Evolutionary conservation across 2,797 vertebrate genomes (phyloP).

Genomic region (Callimico goeldii): DNA sequence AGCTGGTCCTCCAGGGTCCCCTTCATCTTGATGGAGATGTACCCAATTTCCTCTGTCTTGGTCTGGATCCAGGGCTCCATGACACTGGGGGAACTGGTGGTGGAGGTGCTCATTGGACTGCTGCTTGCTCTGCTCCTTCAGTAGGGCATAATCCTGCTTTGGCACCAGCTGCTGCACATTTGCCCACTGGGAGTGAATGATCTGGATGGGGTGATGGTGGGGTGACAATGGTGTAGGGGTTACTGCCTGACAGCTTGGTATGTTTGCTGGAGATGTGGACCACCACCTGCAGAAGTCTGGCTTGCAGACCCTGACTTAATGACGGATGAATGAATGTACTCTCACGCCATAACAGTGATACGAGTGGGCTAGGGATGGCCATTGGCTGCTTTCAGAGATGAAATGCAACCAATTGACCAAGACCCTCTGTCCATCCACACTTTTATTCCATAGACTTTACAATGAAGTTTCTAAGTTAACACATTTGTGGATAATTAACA

Average conservation of each 20-base stretch:
- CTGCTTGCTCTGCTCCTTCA: conserved; percentile 91
- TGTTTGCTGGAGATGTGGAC: conserved; percentile 71
- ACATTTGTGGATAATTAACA: too few relatives aligned
- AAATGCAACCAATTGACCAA: too few relatives aligned
- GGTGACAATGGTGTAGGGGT: conserved; percentile 94
- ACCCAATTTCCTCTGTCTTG: conserved; percentile 96
- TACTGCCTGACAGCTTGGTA: conserved; percentile 88
- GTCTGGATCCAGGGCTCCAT: conserved; percentile 95
- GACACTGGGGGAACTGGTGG: conserved; percentile 91
- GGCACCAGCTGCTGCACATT: conserved; percentile 93
- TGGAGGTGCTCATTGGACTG: conserved; percentile 92
- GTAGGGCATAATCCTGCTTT: conserved; percentile 89
- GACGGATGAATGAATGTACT: too few relatives aligned
- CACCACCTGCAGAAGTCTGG: too few relatives aligned
- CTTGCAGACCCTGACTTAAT: too few relatives aligned
- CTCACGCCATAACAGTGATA: too few relatives aligned
- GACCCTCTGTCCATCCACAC: too few relatives aligned
- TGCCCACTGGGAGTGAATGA: conserved; percentile 93
- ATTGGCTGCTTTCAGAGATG: too few relatives aligned
- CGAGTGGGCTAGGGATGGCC: too few relatives aligned
- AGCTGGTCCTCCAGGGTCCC: conserved; percentile 96
- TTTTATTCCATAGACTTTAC: too few relatives aligned
- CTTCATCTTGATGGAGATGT: conserved; percentile 95
- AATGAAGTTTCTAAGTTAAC: too few relatives aligned
- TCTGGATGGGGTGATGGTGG: conserved; percentile 74